phyloP scores from a whole-genome alignment of 2,797 vertebrate genomes.

The Steatocranus sp. region DNA sequence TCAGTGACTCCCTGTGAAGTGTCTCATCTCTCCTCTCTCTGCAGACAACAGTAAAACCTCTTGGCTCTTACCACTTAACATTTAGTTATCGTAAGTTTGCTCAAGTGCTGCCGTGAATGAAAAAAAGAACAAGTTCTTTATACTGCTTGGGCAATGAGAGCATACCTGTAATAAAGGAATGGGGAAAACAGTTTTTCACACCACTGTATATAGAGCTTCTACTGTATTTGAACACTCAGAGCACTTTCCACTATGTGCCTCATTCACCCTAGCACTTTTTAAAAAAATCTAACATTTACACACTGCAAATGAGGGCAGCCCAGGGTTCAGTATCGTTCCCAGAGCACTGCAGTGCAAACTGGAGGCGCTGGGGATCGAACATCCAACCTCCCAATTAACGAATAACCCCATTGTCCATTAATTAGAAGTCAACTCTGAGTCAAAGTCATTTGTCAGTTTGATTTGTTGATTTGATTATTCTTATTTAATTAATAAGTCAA shows the following conservation, averaged over 20 bases:
- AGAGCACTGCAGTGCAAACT: neutral
- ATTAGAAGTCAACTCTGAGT: neutral
- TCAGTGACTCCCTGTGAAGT: conserved; percentile 8
- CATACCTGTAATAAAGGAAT: neutral
- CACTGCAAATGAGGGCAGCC: neutral
- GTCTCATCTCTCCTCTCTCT: conserved; percentile 7
- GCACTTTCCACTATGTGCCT: neutral
- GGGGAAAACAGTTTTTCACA: neutral
- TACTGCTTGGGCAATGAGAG: neutral
- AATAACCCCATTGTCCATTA: neutral
- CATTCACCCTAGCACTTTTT: neutral
- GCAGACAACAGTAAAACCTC: conserved; percentile 10
- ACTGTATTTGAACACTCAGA: neutral
- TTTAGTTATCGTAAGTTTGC: neutral
- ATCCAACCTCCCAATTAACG: neutral
- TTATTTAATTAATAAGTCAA: neutral
- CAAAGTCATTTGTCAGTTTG: neutral
- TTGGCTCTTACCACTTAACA: neutral
- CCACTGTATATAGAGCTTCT: neutral
- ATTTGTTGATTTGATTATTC: neutral
- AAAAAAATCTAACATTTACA: neutral
- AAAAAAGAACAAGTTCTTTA: neutral
- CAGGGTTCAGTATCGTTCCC: neutral
- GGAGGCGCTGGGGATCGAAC: neutral
- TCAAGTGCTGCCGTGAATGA: neutral